Percentiles rank a stretch among this genome's conserved stretches.
These are phyloP conservation scores for Gymnocypris eckloni DNA, from an alignment of 2,797 vertebrate genomes.

Conservation along the genomic window DNA sequence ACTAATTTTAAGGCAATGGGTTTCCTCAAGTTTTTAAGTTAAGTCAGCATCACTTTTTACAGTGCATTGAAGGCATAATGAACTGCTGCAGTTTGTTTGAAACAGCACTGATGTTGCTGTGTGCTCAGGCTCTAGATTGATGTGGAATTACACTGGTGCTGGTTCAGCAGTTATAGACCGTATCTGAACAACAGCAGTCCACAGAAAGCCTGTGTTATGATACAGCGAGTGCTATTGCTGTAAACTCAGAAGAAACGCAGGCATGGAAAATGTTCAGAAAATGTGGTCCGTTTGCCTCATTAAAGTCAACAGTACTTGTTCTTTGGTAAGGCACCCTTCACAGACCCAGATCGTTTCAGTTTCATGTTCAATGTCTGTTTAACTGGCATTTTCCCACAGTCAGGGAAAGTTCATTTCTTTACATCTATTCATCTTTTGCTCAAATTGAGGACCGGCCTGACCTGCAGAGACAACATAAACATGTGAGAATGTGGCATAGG, in stretches of 20 bases:
- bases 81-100: not conserved
- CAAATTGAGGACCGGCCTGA: not conserved
- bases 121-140: conserved; percentile 5
- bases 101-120: not conserved
- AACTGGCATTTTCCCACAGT: conserved; percentile 17
- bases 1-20: too few relatives aligned
- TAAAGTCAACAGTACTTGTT: conserved; percentile 8
- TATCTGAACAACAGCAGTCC: not conserved
- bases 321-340: not conserved
- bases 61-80: not conserved
- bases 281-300: conserved; percentile 29
- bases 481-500: not conserved
- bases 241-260: conserved; percentile 12
- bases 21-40: too few relatives aligned
- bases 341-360: conserved; percentile 7
- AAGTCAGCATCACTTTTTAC: too few relatives aligned
- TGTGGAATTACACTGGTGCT: not conserved
- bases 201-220: conserved; percentile 19
- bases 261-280: conserved; percentile 36
- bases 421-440: not conserved
- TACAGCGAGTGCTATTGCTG: not conserved
- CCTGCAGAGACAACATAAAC: not conserved
- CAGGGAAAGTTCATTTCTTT: not conserved
- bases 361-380: conserved; percentile 11
- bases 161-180: not conserved